These are phyloP conservation scores for Polymixis flavicincta DNA, from an alignment of 2,888 invertebrate species.

Conservation along the genomic window DNA sequence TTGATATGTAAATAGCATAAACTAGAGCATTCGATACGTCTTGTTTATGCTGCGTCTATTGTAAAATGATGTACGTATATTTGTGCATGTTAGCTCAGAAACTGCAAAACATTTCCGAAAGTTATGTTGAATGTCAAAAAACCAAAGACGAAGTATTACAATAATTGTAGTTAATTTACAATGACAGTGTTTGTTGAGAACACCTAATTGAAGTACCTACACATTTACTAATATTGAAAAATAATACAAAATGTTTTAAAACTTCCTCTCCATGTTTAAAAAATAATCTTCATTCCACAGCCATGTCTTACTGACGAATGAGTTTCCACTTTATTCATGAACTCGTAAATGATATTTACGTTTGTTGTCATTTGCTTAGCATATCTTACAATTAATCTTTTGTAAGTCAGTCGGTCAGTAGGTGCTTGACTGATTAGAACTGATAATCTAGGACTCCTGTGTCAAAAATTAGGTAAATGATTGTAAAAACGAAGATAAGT, in stretches of 20 bases:
- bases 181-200: background rate
- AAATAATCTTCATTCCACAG: background rate
- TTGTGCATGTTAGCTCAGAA: slow-evolving; percentile 1
- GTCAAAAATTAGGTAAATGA: slow-evolving; percentile 1
- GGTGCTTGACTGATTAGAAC: slow-evolving; percentile 23
- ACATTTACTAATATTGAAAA: background rate
- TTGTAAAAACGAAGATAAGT: background rate
- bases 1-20: slow-evolving; percentile 9
- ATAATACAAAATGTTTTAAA: slow-evolving; percentile 10
- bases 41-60: background rate
- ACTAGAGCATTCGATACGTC: slow-evolving; percentile 19
- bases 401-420: slow-evolving; percentile 30
- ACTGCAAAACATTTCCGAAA: background rate
- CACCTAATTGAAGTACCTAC: background rate
- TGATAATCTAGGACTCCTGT: slow-evolving; percentile 10
- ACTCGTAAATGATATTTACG: background rate
- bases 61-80: background rate
- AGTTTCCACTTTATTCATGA: slow-evolving; percentile 29
- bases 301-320: background rate
- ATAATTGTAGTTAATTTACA: background rate
- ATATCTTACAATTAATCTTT: slow-evolving; percentile 9
- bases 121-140: background rate
- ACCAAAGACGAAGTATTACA: background rate
- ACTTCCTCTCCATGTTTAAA: background rate
- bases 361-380: slow-evolving; percentile 17